Base-by-base conservation (phyloP, 2,797 vertebrate species). In the Anguilla pacifica region DNA sequence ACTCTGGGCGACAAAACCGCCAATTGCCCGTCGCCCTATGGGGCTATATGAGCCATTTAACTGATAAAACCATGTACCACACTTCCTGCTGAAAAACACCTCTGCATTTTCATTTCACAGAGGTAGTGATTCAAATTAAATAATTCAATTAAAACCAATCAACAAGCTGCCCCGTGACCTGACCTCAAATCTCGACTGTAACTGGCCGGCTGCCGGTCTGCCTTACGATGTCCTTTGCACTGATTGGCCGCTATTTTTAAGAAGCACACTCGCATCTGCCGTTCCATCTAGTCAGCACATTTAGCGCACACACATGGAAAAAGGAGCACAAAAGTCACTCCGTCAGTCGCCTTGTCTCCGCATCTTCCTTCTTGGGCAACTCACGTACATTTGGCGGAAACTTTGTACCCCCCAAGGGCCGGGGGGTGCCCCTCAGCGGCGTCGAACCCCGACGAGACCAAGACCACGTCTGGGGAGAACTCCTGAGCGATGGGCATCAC, bases 401-500 rank as follows among this genome's bases (percentile, higher is more conserved):
- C 98, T 91, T 96, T 97, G 96, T 99, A 99, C 87, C 98, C 98
- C 13, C 98, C 98, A 89, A 99, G 93, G 0, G 98, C 98, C 19
- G 98, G 94, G 0, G 97, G 96, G 90, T 99, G 98, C 17, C 98
- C 98, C 28, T 98, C 98, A 0, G 98, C 98, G 0, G 98, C 98
- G 0, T 99, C 98, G 46, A 99, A 99, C 25, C 98, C 98, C 0
- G 98, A 97, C 0, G 98, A 99, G 61, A 99, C 98, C 92, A 99
- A 95, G 86, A 99, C 97, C 57, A 99, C 94, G 0, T 99, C 98
- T 0, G 98, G 98, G 86, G 96, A 96, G 94, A 99, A 99, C 92
- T 99, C 97, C 43, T 96, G 97, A 6, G 98, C 98, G 0, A 99
- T 97, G 0, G 98, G 98, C 97, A 99, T 98, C 95, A 99, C 98